phyloP scores from a whole-genome alignment of 2,113 vertebrate genomes.

The Cololabis saira region DNA sequence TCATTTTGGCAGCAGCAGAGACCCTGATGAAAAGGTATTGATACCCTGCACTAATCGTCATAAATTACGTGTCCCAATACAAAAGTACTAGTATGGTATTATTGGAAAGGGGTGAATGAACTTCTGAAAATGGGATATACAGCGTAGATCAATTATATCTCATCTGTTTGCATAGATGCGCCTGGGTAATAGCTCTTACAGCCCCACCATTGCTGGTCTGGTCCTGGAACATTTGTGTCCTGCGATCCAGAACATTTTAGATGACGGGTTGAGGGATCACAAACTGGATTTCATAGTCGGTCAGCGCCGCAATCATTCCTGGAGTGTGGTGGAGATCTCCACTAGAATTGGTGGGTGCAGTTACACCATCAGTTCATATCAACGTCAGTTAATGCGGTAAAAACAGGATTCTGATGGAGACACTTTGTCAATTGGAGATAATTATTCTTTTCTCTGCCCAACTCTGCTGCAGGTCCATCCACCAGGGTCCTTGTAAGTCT shows the following conservation, averaged over 20 bases:
- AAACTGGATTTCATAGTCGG: slow-evolving; percentile 92
- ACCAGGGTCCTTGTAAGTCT: slow-evolving; percentile 89
- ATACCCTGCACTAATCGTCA: not conserved
- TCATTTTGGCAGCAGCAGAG: slow-evolving; percentile 92
- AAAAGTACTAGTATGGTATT: slow-evolving; percentile 13
- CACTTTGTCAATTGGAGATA: too few relatives aligned
- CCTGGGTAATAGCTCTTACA: slow-evolving; percentile 92
- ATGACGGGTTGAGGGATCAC: slow-evolving; percentile 91
- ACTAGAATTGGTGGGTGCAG: slow-evolving; percentile 85
- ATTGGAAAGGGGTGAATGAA: not conserved
- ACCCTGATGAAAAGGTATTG: slow-evolving; percentile 92
- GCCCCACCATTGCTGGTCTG: slow-evolving; percentile 89
- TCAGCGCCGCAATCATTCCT: slow-evolving; percentile 89
- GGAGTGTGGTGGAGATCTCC: slow-evolving; percentile 92
- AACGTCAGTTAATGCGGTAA: not conserved
- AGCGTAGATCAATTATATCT: slow-evolving; percentile 6
- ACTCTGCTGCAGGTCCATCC: slow-evolving; percentile 84
- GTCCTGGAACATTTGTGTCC: slow-evolving; percentile 95
- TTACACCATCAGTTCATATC: not conserved
- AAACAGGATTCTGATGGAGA: too few relatives aligned
- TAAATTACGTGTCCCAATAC: slow-evolving; percentile 7
- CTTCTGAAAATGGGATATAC: too few relatives aligned
- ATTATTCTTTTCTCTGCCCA: slow-evolving; percentile 4
- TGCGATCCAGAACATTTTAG: slow-evolving; percentile 87
- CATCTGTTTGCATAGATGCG: slow-evolving; percentile 83